phyloP scores from a whole-genome alignment of 2,113 vertebrate species.

The Butorides virescens region DNA sequence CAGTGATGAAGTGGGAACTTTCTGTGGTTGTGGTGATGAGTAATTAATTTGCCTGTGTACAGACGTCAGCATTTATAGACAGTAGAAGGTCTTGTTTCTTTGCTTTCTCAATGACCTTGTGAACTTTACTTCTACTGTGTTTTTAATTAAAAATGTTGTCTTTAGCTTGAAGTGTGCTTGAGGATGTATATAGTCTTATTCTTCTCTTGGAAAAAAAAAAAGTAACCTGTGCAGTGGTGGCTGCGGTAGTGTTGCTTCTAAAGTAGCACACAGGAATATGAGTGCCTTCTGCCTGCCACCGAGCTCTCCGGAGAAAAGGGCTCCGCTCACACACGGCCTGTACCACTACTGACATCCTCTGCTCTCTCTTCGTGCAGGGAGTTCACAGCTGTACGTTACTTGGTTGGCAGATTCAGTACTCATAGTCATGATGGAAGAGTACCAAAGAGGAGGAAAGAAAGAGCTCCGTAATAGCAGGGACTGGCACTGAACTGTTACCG shows the following conservation, averaged over 20 bases:
- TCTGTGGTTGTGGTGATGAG: background rate
- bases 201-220: background rate
- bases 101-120: background rate
- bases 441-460: background rate
- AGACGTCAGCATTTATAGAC: background rate
- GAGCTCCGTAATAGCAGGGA: background rate
- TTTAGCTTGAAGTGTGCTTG: background rate
- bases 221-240: background rate
- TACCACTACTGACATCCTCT: background rate
- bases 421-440: background rate
- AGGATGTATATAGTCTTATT: background rate
- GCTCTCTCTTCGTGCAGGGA: rapidly evolving
- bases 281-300: background rate
- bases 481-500: background rate
- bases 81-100: background rate
- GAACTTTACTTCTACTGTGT: background rate
- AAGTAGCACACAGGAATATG: background rate
- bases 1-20: background rate
- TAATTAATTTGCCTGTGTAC: constrained; percentile 7
- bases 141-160: background rate
- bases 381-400: background rate
- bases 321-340: background rate
- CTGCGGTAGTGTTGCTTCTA: background rate
- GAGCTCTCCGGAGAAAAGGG: background rate
- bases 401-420: background rate